Conservation (phyloP, 2,888 invertebrate genomes). For the Oscheius onirici region DNA sequence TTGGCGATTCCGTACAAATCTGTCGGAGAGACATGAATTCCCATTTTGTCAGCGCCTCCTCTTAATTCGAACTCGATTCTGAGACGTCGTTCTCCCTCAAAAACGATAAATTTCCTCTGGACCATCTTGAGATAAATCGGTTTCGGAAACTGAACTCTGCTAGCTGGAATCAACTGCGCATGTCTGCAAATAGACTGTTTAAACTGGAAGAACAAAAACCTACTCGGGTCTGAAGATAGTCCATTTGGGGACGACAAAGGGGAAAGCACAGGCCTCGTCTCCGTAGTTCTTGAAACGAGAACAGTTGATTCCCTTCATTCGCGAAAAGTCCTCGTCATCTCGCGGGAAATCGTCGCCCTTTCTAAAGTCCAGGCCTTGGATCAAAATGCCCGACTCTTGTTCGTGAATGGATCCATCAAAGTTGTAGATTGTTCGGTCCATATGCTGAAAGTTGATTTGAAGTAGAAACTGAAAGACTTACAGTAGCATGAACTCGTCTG, state of each 20-base stretch:
- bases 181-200: neutral
- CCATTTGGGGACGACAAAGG: neutral
- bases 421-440: slow-evolving; percentile 60
- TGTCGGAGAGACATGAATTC: slow-evolving; percentile 68
- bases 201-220: neutral
- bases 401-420: slow-evolving; percentile 48
- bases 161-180: slow-evolving; percentile 5
- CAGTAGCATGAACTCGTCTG: slow-evolving; percentile 82
- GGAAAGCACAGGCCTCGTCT: slow-evolving; percentile 18
- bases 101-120: neutral
- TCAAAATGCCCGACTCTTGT: slow-evolving; percentile 59
- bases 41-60: slow-evolving; percentile 68
- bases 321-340: slow-evolving; percentile 6
- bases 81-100: neutral
- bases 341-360: neutral
- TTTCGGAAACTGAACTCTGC: neutral
- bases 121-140: slow-evolving; percentile 10
- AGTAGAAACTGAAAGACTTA: slow-evolving; percentile 67
- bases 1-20: slow-evolving; percentile 56
- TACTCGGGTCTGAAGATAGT: slow-evolving; percentile 16
- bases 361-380: slow-evolving; percentile 65
- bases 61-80: slow-evolving; percentile 35
- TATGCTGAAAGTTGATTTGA: slow-evolving; percentile 46
- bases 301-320: neutral
- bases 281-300: neutral